Conservation (phyloP, 2,113 vertebrate species). For the Syngnathus typhle region DNA sequence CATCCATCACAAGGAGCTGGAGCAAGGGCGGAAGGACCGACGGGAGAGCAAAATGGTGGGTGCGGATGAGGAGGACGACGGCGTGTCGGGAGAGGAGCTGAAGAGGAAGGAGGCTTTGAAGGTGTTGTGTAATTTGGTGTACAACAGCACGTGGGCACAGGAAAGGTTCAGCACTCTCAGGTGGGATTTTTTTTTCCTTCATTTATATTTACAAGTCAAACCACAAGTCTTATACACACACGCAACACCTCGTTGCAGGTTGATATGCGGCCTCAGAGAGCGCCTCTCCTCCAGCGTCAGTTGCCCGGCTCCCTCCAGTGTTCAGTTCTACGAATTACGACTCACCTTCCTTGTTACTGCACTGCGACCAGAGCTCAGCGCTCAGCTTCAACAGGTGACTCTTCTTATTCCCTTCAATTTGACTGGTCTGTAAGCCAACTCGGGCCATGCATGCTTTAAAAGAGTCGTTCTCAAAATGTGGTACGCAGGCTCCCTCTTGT, state of each 20-base stretch:
- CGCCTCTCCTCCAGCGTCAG: conserved; percentile 41
- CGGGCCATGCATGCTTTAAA: too few relatives aligned
- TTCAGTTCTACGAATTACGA: conserved; percentile 74
- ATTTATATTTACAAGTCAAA: background rate
- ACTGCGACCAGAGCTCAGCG: conserved; percentile 67
- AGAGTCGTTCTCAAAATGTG: background rate
- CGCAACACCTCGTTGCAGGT: conserved; percentile 31
- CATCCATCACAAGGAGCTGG: conserved; percentile 48
- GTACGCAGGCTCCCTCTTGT: too few relatives aligned
- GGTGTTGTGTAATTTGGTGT: conserved; percentile 67
- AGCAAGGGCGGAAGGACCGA: conserved; percentile 61
- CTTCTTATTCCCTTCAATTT: background rate
- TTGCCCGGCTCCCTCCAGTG: conserved; percentile 51
- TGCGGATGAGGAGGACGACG: conserved; percentile 46
- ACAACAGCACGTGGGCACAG: conserved; percentile 70
- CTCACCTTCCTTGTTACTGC: conserved; percentile 75
- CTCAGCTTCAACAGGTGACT: conserved; percentile 63
- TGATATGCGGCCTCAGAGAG: conserved; percentile 63
- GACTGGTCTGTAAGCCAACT: too few relatives aligned
- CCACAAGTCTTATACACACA: too few relatives aligned
- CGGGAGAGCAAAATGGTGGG: conserved; percentile 56
- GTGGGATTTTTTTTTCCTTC: conserved; percentile 27
- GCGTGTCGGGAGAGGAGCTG: conserved; percentile 31
- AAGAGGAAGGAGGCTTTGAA: conserved; percentile 68
- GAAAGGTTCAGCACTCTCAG: conserved; percentile 64